Base-by-base conservation (phyloP, 2,797 vertebrate species). In the Hylomyscus alleni region DNA sequence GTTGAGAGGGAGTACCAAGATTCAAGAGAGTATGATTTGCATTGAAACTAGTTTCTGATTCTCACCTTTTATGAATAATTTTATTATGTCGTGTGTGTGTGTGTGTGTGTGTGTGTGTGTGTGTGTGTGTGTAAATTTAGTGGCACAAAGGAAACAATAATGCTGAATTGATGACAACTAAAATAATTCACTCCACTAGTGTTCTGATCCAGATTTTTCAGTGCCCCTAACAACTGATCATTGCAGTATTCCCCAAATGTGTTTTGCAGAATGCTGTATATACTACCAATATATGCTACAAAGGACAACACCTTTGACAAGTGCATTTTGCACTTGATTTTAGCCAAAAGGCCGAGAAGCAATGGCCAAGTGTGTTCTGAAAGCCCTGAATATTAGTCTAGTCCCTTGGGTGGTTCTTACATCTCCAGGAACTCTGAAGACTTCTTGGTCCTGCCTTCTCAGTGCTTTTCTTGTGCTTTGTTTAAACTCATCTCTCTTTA, bases 201-300 rank as follows among this genome's bases (percentile, higher is more conserved):
- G 90, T 84, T 95, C 47, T 92, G 19, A 81, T 85, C 58, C 50
- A 73, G 47, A 88, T 60, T 91, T 89, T 93, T 93, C 89, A 93
- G 37, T 69, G 75, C 37, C 62, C 12, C 92, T 65, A 80, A 50
- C 26, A 67, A 0, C 29, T 82, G 52, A 88, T 92, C 24, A 34
- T 62, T 77, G 31, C 15, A 37, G 0, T 44, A 12, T 6, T 89
- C n/a, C 31, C 24, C 58, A 69, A 69, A 26, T 93, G 26, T 73
- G 10, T 89, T 65, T 95, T 72, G 88, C 24, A 60, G n/a, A 90
- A n/a, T n/a, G n/a, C n/a, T n/a, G n/a, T n/a, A n/a, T 54, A 17
- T 72, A 44, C 54, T 52, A 82, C 37, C 50, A 37, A 15, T 77
- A 77, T 2, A 58, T 1, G 40, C 47, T 44, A 60, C 14, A 75